These are phyloP conservation scores for Machaerirhynchus nigripectus DNA, from an alignment of 2,113 vertebrate genomes.

Conservation along the genomic window DNA sequence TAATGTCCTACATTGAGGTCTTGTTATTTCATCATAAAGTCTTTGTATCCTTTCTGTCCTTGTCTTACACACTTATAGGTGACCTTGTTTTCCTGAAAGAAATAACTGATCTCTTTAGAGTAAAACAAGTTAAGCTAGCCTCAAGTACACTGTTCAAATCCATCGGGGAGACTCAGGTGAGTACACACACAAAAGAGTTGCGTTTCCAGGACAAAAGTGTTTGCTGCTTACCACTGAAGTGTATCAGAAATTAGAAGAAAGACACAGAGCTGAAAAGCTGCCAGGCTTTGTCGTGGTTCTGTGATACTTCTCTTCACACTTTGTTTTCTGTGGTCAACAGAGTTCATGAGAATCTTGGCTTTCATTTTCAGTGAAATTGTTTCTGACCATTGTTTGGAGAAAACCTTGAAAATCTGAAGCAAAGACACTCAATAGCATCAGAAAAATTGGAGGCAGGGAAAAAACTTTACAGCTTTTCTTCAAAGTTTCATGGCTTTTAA, in stretches of 20 bases:
- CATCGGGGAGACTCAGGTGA: background rate
- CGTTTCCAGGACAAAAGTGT: background rate
- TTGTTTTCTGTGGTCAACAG: background rate
- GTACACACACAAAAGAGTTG: background rate
- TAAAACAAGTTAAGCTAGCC: background rate
- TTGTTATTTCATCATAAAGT: background rate
- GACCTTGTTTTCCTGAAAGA: background rate
- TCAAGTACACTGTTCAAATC: background rate
- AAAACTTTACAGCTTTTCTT: background rate
- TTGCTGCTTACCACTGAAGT: background rate
- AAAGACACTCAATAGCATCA: background rate
- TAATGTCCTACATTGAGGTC: background rate
- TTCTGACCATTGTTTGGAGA: background rate
- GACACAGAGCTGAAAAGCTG: background rate
- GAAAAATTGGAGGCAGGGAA: background rate
- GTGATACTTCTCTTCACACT: background rate
- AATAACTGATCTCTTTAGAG: background rate
- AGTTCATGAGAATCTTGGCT: background rate
- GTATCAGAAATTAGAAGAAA: background rate
- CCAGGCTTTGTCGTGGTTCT: background rate
- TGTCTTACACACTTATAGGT: background rate
- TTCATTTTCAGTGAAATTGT: background rate
- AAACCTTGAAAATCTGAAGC: background rate
- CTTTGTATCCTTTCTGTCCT: background rate
- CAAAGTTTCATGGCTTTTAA: background rate